These are phyloP conservation scores for Enteromius fasciolatus DNA, from an alignment of 2,797 vertebrate genomes.

Conservation along the genomic window DNA sequence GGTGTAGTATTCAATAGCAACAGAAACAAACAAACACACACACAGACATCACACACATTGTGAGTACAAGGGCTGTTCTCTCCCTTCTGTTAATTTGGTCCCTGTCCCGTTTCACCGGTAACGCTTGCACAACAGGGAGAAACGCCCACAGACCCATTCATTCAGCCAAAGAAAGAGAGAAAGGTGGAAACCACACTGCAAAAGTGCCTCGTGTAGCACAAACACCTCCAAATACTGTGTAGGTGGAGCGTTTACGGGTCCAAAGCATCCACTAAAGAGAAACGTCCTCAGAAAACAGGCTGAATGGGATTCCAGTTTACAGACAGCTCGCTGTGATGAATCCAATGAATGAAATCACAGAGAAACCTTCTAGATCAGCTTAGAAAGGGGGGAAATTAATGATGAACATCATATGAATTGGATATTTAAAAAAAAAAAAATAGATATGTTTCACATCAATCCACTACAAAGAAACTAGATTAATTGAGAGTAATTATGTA, in stretches of 20 bases:
- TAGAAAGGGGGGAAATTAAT: neutral
- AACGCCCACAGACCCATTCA: conserved; percentile 59
- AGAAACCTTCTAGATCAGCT: conserved; percentile 3
- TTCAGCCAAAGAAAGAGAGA: conserved; percentile 26
- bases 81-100: conserved; percentile 40
- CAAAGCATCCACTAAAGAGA: conserved; percentile 16
- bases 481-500: neutral
- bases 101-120: conserved; percentile 36
- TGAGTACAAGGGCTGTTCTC: conserved; percentile 1
- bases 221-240: conserved; percentile 39
- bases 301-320: conserved; percentile 9
- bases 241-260: conserved; percentile 33
- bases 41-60: conserved; percentile 53
- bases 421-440: neutral
- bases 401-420: neutral
- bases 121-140: conserved; percentile 29
- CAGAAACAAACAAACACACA: conserved; percentile 12
- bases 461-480: neutral
- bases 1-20: conserved; percentile 1
- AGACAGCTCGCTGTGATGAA: neutral
- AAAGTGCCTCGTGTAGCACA: conserved; percentile 27
- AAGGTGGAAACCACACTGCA: conserved; percentile 9
- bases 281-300: neutral
- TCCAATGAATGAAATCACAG: neutral
- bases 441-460: neutral